phyloP scores from a whole-genome alignment of 1,140 invertebrate species.

The Archivesica marissinica region DNA sequence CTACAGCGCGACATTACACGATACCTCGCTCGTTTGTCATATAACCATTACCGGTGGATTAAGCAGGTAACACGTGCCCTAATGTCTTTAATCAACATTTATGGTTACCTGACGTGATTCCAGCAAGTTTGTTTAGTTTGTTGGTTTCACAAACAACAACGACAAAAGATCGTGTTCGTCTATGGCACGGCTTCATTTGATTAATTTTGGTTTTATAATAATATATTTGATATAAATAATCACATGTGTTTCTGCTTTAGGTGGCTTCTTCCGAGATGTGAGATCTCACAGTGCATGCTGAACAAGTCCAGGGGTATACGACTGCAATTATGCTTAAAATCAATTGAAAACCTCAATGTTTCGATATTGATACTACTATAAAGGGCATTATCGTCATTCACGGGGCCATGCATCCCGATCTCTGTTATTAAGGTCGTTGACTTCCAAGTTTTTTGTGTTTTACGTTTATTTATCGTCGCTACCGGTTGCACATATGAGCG shows the following conservation, averaged over 20 bases:
- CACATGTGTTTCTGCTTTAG: not conserved
- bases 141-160: constrained; percentile 10
- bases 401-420: too few relatives aligned
- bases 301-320: not conserved
- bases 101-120: constrained; percentile 18
- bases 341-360: too few relatives aligned
- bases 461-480: not conserved
- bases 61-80: constrained; percentile 10
- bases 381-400: too few relatives aligned
- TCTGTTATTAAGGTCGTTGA: too few relatives aligned
- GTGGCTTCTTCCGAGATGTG: not conserved
- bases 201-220: not conserved
- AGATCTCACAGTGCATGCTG: not conserved
- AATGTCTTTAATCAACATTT: constrained; percentile 29
- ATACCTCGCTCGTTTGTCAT: not conserved
- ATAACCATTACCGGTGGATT: constrained; percentile 32
- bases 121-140: not conserved
- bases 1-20: not conserved
- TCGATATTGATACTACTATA: too few relatives aligned
- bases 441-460: too few relatives aligned
- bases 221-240: not conserved
- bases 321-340: too few relatives aligned
- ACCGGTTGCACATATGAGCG: too few relatives aligned
- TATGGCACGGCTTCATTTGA: not conserved
- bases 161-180: not conserved